Evolutionary conservation across 2,113 vertebrate genomes (phyloP).

Genomic region (Triplophysa tibetana): DNA sequence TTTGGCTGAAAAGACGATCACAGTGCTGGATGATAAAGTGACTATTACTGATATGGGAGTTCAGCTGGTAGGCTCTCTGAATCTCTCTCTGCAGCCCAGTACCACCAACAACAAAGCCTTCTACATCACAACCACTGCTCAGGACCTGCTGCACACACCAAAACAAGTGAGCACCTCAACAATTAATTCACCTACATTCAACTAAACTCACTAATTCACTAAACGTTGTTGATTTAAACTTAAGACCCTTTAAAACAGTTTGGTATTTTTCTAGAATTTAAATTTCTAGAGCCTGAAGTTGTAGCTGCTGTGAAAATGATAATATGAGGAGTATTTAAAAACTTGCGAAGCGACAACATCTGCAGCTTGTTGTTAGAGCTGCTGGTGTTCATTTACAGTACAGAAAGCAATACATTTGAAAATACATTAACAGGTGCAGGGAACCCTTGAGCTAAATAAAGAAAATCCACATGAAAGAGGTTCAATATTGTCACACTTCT

Average conservation of each 20-base stretch:
- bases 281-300: background rate
- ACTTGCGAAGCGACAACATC: background rate
- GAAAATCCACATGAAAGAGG: background rate
- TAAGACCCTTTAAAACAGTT: too few relatives aligned
- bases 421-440: background rate
- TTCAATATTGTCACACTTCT: background rate
- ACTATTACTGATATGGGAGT: conserved; percentile 88
- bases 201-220: too few relatives aligned
- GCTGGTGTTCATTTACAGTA: too few relatives aligned
- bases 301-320: background rate
- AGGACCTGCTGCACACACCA: conserved; percentile 81
- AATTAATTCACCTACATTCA: background rate
- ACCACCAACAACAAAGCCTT: conserved; percentile 80
- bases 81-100: conserved; percentile 80
- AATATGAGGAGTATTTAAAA: background rate
- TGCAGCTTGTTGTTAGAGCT: background rate
- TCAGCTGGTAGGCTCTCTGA: conserved; percentile 86
- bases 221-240: too few relatives aligned
- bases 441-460: background rate
- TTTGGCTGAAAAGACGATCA: conserved; percentile 93
- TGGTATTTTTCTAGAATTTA: too few relatives aligned
- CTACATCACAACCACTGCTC: conserved; percentile 79
- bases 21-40: conserved; percentile 90
- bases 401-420: background rate
- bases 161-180: conserved; percentile 80